Evolutionary conservation across 2,888 invertebrate species (phyloP), one percentile per base, ranked within the genome.

Genomic region (Ashinkailepas kermadecensis): DNA sequence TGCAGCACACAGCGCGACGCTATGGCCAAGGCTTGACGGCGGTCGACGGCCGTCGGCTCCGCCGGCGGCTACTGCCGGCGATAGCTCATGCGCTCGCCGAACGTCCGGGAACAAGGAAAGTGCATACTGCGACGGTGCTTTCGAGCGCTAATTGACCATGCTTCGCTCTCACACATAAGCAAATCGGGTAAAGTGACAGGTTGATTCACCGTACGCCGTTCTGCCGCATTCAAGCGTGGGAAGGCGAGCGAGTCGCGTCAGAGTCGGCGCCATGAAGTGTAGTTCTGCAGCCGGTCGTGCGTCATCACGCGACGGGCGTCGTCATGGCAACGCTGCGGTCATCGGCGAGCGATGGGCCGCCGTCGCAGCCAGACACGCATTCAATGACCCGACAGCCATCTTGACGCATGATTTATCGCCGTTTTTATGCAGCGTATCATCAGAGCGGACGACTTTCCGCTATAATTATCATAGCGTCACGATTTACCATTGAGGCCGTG

Each of bases 391-490:
- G 56, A 21, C 74, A 56, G 18, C 10, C 21, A 21, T 10, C 54
- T 15, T 21, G 74, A 74, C 74, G 21, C 54, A 13, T 74, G 74
- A 74, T 74, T 56, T 74, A 74, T 74, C 21, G 74, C 18, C 74
- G 18, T 56, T 74, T 74, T 74, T 74, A 74, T 56, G 74, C 54
- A 9, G 56, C 18, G 21, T 56, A 74, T 56, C 74, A 74, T 74
- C 56, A 74, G 56, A 18, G 18, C 56, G 74, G 74, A 74, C 74
- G 74, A 74, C 54, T 74, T 54, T 56, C 74, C 74, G 56, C 21
- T 56, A 21, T 21, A 18, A 56, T 74, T 56, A 74, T 74, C 74
- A 74, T 74, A 74, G 54, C 74, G 56, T 74, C 74, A 74, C 74
- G 74, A 74, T 74, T 74, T 21, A 56, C 74, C 74, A 74, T 54